A percentile compares a stretch with the other conserved stretches of the same genome.
Evolutionary conservation across 2,888 invertebrate species (phyloP).

Genomic region (Lycocerus yunnanus): DNA sequence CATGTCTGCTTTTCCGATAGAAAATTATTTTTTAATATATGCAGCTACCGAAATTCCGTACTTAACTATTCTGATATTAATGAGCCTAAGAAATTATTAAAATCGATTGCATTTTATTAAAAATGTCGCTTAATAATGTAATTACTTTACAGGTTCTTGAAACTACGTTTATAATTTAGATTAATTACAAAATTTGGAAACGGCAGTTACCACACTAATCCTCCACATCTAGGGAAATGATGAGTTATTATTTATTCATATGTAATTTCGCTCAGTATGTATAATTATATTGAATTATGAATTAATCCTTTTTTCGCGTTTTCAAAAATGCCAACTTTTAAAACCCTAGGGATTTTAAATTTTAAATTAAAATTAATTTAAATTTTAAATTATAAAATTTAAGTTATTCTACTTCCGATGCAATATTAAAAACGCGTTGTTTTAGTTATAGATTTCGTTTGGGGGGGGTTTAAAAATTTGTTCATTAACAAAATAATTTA

Average conservation of each 20-base stretch:
- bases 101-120: neutral
- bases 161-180: constrained; percentile 31
- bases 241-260: constrained; percentile 49
- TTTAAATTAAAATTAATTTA: neutral
- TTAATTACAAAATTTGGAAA: constrained; percentile 33
- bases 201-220: constrained; percentile 26
- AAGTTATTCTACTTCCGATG: no score
- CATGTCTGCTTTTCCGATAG: neutral
- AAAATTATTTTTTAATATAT: neutral
- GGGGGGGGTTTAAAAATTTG: no score
- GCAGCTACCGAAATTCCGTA: neutral
- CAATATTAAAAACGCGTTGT: no score
- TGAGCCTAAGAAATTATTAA: neutral
- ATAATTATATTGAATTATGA: constrained; percentile 51
- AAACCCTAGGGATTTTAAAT: neutral
- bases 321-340: neutral
- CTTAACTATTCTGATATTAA: neutral
- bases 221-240: constrained; percentile 43
- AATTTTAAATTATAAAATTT: neutral
- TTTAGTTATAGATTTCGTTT: no score
- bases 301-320: constrained; percentile 45
- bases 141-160: constrained; percentile 26
- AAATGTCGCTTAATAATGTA: constrained; percentile 23
- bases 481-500: no score
- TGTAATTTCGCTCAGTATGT: constrained; percentile 50